These are phyloP conservation scores for Aptenodytes forsteri DNA, from an alignment of 2,113 vertebrate species.

Conservation along the genomic window DNA sequence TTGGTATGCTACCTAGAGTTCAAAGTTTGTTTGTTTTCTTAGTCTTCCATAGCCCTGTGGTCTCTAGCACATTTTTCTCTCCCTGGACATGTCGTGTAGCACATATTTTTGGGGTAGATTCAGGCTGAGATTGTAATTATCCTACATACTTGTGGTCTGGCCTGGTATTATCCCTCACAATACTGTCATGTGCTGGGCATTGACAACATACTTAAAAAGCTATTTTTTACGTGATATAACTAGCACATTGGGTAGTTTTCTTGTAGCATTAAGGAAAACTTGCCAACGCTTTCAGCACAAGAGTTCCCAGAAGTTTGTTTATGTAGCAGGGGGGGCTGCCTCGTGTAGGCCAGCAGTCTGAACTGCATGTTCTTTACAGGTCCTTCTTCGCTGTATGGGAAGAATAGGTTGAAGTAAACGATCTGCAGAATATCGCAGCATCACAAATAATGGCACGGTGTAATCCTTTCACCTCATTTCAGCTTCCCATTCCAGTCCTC, in stretches of 20 bases:
- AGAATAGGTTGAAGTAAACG: not conserved
- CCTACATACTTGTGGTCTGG: constrained; percentile 44
- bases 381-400: not conserved
- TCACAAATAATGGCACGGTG: not conserved
- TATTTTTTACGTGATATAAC: not conserved
- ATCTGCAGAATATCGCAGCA: not conserved
- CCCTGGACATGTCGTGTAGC: not conserved
- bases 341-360: not conserved
- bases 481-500: not conserved
- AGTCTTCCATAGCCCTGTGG: not conserved
- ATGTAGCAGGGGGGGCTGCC: not conserved
- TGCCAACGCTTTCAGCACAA: not conserved
- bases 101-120: constrained; percentile 14
- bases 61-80: constrained; percentile 12
- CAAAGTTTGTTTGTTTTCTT: not conserved
- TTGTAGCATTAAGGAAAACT: not conserved
- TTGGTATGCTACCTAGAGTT: not conserved
- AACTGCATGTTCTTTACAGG: not conserved
- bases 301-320: not conserved
- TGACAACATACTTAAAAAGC: not conserved
- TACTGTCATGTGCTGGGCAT: constrained; percentile 12
- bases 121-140: not conserved
- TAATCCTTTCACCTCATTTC: not conserved
- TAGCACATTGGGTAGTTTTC: not conserved
- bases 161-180: constrained; percentile 9